A percentile compares a stretch with the other conserved stretches of the same genome.
Conservation (phyloP, 2,888 invertebrate species). For the Terebella lapidaria region DNA sequence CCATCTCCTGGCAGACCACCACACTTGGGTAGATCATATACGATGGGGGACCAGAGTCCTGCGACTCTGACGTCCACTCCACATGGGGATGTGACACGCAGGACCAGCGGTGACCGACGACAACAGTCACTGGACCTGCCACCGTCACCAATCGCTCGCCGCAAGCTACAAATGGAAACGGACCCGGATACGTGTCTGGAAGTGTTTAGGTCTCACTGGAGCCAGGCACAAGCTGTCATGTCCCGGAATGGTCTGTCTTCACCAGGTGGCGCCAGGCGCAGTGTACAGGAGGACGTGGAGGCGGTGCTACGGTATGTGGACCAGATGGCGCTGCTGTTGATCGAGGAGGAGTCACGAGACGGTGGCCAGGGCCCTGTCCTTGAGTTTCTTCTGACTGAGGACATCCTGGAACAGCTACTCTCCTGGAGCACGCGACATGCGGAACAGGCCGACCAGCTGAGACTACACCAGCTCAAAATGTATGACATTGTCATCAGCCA, state of each 20-base stretch:
- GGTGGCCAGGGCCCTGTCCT: conserved; percentile 62
- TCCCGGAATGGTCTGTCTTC: conserved; percentile 58
- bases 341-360: conserved; percentile 63
- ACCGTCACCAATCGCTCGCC: not conserved
- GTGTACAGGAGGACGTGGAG: conserved; percentile 70
- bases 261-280: conserved; percentile 1
- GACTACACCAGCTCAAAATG: conserved; percentile 79
- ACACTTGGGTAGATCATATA: too few relatives aligned
- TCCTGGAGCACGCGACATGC: conserved; percentile 69
- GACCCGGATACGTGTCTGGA: conserved; percentile 75
- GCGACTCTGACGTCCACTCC: too few relatives aligned
- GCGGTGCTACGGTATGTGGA: conserved; percentile 87
- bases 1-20: too few relatives aligned
- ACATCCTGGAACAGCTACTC: conserved; percentile 77
- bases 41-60: too few relatives aligned
- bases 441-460: conserved; percentile 64
- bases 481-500: conserved; percentile 80
- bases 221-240: conserved; percentile 82
- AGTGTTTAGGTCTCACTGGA: conserved; percentile 91
- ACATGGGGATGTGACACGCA: too few relatives aligned
- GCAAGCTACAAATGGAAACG: conserved; percentile 49
- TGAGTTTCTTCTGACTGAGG: conserved; percentile 78
- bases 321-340: conserved; percentile 78
- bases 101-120: too few relatives aligned
- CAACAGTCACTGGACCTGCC: not conserved